phyloP scores from a whole-genome alignment of 2,113 vertebrate genomes.

The Myrmecobius fasciatus region DNA sequence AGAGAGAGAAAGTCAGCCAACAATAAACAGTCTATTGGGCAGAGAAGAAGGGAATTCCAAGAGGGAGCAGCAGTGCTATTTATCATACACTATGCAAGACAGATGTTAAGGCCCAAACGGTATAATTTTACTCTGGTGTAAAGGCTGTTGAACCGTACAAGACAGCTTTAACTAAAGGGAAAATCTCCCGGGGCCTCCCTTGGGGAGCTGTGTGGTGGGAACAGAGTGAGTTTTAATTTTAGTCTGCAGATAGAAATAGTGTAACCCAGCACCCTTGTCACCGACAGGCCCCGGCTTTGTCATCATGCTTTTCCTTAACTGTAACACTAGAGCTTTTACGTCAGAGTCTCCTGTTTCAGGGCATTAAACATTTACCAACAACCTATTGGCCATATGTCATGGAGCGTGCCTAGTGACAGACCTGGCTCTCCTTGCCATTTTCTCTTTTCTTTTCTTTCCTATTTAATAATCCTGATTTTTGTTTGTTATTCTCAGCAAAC shows the following conservation, averaged over 20 bases:
- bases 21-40: not conserved
- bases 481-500: not conserved
- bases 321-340: conserved; percentile 81
- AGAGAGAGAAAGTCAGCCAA: conserved; percentile 2
- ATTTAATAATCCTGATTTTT: not conserved
- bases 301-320: conserved; percentile 76
- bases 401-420: conserved; percentile 84
- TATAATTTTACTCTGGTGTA: conserved; percentile 52
- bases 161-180: conserved; percentile 77
- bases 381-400: conserved; percentile 88
- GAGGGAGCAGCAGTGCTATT: conserved; percentile 1
- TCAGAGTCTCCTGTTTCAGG: conserved; percentile 85
- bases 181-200: conserved; percentile 68
- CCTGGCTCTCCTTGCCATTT: conserved; percentile 59
- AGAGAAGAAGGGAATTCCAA: conserved; percentile 38
- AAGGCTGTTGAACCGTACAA: conserved; percentile 71
- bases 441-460: not conserved
- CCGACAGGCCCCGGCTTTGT: conserved; percentile 73
- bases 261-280: conserved; percentile 81
- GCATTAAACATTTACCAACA: conserved; percentile 91
- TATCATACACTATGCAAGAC: conserved; percentile 36
- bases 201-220: conserved; percentile 71
- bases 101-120: conserved; percentile 41
- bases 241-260: conserved; percentile 70
- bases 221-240: conserved; percentile 84